Evolutionary conservation across 2,888 invertebrate species (phyloP).

Genomic region (Cephus runcator): DNA sequence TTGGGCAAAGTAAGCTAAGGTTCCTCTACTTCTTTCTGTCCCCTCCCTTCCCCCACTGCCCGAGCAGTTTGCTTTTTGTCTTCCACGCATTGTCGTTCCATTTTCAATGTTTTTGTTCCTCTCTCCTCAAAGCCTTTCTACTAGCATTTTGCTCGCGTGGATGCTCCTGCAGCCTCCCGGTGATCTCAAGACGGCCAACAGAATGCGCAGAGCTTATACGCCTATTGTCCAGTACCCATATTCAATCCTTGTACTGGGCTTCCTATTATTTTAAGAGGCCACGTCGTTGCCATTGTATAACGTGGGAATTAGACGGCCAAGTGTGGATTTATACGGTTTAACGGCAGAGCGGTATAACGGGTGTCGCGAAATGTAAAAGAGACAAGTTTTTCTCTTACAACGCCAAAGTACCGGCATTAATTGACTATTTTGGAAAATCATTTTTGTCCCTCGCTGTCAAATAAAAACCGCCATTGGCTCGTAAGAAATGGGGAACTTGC

Average conservation of each 20-base stretch:
- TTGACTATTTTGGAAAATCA: too few relatives aligned
- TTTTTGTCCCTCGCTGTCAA: too few relatives aligned
- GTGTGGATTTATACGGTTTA: background rate
- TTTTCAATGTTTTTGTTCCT: background rate
- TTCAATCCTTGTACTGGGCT: background rate
- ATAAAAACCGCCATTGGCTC: too few relatives aligned
- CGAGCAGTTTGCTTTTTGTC: background rate
- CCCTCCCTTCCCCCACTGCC: too few relatives aligned
- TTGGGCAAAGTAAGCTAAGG: background rate
- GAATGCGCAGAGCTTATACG: background rate
- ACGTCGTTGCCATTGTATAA: background rate
- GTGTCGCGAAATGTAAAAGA: background rate
- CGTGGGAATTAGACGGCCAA: constrained; percentile 2
- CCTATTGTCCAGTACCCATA: background rate
- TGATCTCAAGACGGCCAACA: background rate
- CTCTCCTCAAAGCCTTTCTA: background rate
- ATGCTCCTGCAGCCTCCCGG: background rate
- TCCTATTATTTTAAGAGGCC: background rate
- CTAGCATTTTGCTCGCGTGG: background rate
- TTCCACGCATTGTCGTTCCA: background rate
- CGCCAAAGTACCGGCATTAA: fast-evolving
- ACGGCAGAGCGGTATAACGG: background rate
- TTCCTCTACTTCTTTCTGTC: background rate
- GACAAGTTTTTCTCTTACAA: too few relatives aligned
- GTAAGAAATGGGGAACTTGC: too few relatives aligned